Conservation (phyloP, 2,888 invertebrate genomes). For the Drosophila nr. medialis region DNA sequence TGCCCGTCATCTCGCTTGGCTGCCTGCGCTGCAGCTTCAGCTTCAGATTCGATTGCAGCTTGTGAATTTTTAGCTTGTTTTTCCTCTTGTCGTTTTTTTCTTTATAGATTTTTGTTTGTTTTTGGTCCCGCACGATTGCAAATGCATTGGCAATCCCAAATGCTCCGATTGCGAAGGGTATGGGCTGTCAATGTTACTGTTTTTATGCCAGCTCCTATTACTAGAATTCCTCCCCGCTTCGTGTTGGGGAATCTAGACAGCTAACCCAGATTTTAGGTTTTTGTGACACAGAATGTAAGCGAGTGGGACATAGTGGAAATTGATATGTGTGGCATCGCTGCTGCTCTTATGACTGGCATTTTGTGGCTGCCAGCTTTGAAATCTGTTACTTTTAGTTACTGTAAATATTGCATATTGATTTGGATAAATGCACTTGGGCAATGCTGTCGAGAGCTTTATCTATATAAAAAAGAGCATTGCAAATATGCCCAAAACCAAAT, state of each 20-base stretch:
- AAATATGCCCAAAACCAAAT: neutral
- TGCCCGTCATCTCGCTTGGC: conserved; percentile 52
- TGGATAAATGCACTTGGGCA: conserved; percentile 26
- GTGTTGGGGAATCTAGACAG: conserved; percentile 56
- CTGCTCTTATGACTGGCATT: conserved; percentile 61
- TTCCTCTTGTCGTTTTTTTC: conserved; percentile 19
- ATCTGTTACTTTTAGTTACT: conserved; percentile 47
- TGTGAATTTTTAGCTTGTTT: conserved; percentile 48
- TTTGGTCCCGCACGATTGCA: conserved; percentile 46
- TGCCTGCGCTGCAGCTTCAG: conserved; percentile 46
- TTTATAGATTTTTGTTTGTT: conserved; percentile 21
- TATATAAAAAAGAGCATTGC: neutral
- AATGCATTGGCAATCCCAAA: conserved; percentile 71
- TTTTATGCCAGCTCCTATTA: neutral
- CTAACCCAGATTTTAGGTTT: conserved; percentile 76
- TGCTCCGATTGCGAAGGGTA: conserved; percentile 41
- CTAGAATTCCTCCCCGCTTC: conserved; percentile 1
- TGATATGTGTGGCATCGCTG: conserved; percentile 34
- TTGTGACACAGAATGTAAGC: conserved; percentile 31
- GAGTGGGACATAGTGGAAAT: conserved; percentile 25
- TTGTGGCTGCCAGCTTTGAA: conserved; percentile 35
- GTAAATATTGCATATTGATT: conserved; percentile 60
- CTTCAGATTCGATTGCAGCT: conserved; percentile 25
- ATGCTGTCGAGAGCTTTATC: conserved; percentile 10
- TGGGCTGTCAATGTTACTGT: conserved; percentile 39